Evolutionary conservation across 2,888 invertebrate species (phyloP).

Genomic region (Volucella inflata): DNA sequence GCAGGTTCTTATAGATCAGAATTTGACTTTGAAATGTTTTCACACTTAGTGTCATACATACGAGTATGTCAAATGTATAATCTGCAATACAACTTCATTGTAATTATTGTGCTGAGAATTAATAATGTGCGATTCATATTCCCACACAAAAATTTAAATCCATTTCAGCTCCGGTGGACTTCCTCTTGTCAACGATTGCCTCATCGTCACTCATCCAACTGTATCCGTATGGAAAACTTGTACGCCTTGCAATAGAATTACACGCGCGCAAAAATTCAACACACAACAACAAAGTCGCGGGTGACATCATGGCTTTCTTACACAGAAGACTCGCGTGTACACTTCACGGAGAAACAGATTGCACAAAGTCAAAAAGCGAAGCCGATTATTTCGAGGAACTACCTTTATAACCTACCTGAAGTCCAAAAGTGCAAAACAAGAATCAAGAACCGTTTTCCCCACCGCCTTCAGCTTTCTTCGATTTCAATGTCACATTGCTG

Average conservation of each 20-base stretch:
- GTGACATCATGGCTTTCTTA: constrained; percentile 61
- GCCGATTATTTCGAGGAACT: constrained; percentile 64
- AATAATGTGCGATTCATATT: too few species aligned
- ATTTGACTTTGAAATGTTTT: too few species aligned
- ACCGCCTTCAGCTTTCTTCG: constrained; percentile 33
- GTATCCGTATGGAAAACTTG: neutral
- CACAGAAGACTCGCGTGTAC: constrained; percentile 11
- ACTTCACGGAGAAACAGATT: constrained; percentile 31
- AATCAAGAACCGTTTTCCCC: constrained; percentile 47
- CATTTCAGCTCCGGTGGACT: too few species aligned
- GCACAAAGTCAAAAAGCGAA: constrained; percentile 54
- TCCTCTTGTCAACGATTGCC: too few species aligned
- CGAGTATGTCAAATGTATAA: too few species aligned
- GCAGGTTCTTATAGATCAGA: too few species aligned
- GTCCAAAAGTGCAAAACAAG: constrained; percentile 49
- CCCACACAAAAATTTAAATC: too few species aligned
- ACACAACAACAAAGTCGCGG: constrained; percentile 4
- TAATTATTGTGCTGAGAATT: too few species aligned
- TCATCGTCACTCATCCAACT: too few species aligned
- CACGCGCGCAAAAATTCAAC: constrained; percentile 32
- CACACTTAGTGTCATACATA: too few species aligned
- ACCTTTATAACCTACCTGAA: constrained; percentile 59
- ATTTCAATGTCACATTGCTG: constrained; percentile 65
- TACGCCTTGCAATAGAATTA: constrained; percentile 65
- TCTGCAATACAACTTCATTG: too few species aligned